Base-by-base conservation (phyloP, 2,113 vertebrate species). In the Elgaria multicarinata region DNA sequence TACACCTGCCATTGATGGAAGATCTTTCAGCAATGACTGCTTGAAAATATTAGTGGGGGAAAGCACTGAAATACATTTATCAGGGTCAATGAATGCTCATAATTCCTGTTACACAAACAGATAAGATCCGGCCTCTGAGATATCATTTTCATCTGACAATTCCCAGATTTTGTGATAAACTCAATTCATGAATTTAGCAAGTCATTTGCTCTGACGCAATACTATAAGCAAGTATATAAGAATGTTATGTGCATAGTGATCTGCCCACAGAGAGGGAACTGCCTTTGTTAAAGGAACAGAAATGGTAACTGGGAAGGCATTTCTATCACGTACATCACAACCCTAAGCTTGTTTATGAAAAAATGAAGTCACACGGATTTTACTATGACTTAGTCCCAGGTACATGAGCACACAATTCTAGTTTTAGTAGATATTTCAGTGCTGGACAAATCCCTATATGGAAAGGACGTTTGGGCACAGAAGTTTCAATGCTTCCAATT, bases 221-320 rank as follows among this genome's bases (percentile, higher is more conserved):
- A 20, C 55, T 76, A 53, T 46, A 77, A 53, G 55, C 36, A 75
- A 64, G 6, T 67, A 46, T 42, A 53, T 77, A 77, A 76, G 72
- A 76, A 76, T 84, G 72, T n/a, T 53, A 72, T 14, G 42, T 24
- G 42, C 80, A 83, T 83, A 46, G 42, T 76, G 33, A 89, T 89
- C 80, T 89, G 8, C 81, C 58, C 81, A 76, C 33, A 39, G 42
- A 66, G 58, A 76, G 44, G 87, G 72, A 64, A 46, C 8, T 9
- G 42, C 58, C n/a, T 77, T 77, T 75, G 72, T 89, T 83, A 36
- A 66, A 84, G 86, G 80, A 83, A 84, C 71, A 75, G 58, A 84
- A 84, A 53, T 83, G 14, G 10, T 74, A 39, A 62, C 18, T 31
- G 18, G 3, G 28, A 36, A 79, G 33, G 64, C 42, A 79, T 79